These are phyloP conservation scores for Tipula lateralis DNA, from an alignment of 2,888 invertebrate genomes.

Conservation along the genomic window DNA sequence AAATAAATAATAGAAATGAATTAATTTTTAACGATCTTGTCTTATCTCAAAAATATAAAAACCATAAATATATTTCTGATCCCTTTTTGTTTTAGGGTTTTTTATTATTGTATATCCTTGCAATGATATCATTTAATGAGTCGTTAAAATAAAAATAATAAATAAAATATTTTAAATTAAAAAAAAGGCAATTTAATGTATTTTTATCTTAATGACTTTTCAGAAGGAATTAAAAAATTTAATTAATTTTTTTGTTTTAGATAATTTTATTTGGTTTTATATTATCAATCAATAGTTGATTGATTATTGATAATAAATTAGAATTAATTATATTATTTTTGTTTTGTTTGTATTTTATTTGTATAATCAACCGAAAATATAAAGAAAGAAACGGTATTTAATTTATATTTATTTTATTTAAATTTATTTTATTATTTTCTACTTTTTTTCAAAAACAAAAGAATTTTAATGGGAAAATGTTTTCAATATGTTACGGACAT, in stretches of 20 bases:
- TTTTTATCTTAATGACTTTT: not conserved
- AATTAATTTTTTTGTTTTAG: not conserved
- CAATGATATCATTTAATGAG: not conserved
- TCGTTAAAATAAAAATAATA: slow-evolving; percentile 13
- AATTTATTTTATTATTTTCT: not conserved
- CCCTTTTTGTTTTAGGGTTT: not conserved
- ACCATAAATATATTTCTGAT: not conserved
- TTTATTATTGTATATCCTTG: not conserved
- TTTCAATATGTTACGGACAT: not conserved
- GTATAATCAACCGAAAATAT: not conserved
- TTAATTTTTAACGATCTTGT: not conserved
- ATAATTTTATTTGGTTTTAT: not conserved
- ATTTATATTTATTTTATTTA: not conserved
- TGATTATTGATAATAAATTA: slow-evolving; percentile 24
- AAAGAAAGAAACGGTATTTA: not conserved
- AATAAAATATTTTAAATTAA: slow-evolving; percentile 6
- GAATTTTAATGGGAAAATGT: not conserved
- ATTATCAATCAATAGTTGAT: slow-evolving; percentile 1
- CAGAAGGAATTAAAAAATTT: slow-evolving; percentile 11
- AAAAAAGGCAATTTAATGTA: not conserved
- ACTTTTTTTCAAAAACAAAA: not conserved
- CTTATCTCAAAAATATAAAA: not conserved
- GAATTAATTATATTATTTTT: slow-evolving; percentile 12
- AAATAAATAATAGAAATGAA: not conserved
- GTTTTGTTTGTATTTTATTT: too few species aligned